phyloP scores from a whole-genome alignment of 2,797 vertebrate genomes.

The Poeciliopsis paucimaculata region DNA sequence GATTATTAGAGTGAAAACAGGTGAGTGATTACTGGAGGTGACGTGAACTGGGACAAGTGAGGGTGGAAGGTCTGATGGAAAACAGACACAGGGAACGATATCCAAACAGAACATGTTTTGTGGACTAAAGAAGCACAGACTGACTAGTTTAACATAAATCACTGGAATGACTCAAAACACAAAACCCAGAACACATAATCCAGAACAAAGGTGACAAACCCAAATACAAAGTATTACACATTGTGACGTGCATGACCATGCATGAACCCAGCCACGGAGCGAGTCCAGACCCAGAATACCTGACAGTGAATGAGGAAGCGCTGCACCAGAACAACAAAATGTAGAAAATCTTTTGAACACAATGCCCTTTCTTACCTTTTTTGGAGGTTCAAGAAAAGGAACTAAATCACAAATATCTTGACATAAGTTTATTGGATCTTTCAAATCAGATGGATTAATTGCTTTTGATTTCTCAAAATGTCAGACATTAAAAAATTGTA shows the following conservation, averaged over 20 bases:
- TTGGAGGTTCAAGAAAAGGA: neutral
- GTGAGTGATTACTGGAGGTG: neutral
- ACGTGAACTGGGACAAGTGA: neutral
- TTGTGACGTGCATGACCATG: neutral
- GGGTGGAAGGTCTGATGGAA: neutral
- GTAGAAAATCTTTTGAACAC: neutral
- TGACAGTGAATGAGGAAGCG: neutral
- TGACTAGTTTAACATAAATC: neutral
- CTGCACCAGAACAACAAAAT: neutral
- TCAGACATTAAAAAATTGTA: neutral
- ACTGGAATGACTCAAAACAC: constrained; percentile 2
- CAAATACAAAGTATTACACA: neutral
- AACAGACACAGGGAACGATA: neutral
- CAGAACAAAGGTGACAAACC: neutral
- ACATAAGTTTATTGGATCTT: neutral
- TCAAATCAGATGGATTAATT: neutral
- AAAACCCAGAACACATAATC: neutral
- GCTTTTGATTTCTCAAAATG: neutral
- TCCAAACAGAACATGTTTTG: neutral
- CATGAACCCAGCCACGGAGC: neutral
- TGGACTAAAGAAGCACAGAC: neutral
- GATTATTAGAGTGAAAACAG: neutral
- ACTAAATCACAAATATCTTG: neutral
- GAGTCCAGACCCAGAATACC: neutral
- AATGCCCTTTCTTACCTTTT: neutral